Evolutionary conservation across 2,113 vertebrate species (phyloP).

Genomic region (Lampris incognitus): DNA sequence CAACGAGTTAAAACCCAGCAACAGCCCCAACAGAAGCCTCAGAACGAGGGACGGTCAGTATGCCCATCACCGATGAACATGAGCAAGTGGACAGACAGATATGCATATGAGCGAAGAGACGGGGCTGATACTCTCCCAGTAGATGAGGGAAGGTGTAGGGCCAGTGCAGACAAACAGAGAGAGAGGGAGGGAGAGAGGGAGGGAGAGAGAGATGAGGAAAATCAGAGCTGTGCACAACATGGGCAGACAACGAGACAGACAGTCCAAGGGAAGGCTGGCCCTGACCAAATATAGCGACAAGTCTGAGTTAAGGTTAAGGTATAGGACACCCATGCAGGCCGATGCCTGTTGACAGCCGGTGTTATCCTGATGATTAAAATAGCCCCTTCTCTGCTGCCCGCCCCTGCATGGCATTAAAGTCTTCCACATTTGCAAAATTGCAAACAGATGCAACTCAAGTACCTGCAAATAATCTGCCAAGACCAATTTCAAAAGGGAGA

Average conservation of each 20-base stretch:
- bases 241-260: too few relatives aligned
- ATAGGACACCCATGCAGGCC: slow-evolving; percentile 64
- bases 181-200: too few relatives aligned
- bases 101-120: too few relatives aligned
- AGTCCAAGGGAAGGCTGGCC: too few relatives aligned
- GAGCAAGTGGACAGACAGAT: neutral
- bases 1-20: too few relatives aligned
- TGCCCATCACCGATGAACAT: too few relatives aligned
- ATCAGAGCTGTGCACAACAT: too few relatives aligned
- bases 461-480: slow-evolving; percentile 99
- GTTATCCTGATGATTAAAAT: slow-evolving; percentile 96
- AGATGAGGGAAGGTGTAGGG: neutral
- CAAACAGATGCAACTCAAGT: slow-evolving; percentile 99
- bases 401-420: slow-evolving; percentile 94
- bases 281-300: slow-evolving; percentile 71
- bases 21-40: too few relatives aligned
- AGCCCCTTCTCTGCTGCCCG: slow-evolving; percentile 86
- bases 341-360: slow-evolving; percentile 90
- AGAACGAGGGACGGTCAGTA: too few relatives aligned
- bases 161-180: slow-evolving; percentile 9
- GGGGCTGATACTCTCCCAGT: neutral
- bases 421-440: slow-evolving; percentile 99
- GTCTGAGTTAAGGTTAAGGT: slow-evolving; percentile 69
- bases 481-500: slow-evolving; percentile 99
- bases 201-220: too few relatives aligned